Conservation (phyloP, 2,888 invertebrate species). For the Tetropium fuscum region DNA sequence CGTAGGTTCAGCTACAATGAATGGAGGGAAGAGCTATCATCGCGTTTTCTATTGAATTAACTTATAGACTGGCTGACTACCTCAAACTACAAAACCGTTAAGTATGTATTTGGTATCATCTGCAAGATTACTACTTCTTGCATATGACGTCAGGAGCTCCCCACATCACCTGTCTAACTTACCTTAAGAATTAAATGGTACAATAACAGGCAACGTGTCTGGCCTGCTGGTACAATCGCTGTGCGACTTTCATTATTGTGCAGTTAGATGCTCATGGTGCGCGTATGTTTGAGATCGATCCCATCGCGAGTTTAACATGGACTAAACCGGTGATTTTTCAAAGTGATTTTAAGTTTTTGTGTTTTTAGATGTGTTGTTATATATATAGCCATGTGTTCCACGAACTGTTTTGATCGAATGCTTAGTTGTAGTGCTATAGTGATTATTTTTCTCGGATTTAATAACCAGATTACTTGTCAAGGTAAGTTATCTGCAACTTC, state of each 20-base stretch:
- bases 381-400: slow-evolving; percentile 17
- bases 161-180: slow-evolving; percentile 18
- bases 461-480: slow-evolving; percentile 18
- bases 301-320: slow-evolving; percentile 17
- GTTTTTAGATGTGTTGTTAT: slow-evolving; percentile 19
- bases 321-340: slow-evolving; percentile 19
- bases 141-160: slow-evolving; percentile 12
- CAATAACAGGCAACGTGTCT: slow-evolving; percentile 22
- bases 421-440: slow-evolving; percentile 18
- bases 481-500: slow-evolving; percentile 12
- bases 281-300: slow-evolving; percentile 1
- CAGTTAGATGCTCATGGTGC: slow-evolving; percentile 14
- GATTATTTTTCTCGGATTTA: slow-evolving; percentile 22
- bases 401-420: slow-evolving; percentile 11
- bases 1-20: too few relatives aligned
- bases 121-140: background rate
- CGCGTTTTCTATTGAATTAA: too few relatives aligned
- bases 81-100: slow-evolving; percentile 17
- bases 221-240: slow-evolving; percentile 8
- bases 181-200: slow-evolving; percentile 20
- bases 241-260: slow-evolving; percentile 24
- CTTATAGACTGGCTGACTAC: too few relatives aligned
- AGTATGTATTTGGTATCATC: slow-evolving; percentile 13
- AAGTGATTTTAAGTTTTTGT: slow-evolving; percentile 14
- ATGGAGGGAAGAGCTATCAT: too few relatives aligned